Base-by-base conservation (phyloP, 2,888 invertebrate genomes). In the Ctena decussata region DNA sequence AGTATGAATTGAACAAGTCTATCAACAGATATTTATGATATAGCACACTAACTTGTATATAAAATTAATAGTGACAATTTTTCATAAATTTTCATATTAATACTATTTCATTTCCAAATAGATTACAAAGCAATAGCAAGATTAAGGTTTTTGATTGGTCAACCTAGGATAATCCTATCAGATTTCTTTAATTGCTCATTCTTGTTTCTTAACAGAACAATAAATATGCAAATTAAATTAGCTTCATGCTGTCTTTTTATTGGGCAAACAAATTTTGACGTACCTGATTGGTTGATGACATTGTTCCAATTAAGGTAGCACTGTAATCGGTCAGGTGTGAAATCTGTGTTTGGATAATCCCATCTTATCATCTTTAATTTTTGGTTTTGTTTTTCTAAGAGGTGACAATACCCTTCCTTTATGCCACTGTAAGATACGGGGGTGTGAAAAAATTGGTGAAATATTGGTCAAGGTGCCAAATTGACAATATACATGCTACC, bases 401-500 rank as follows among this genome's bases (percentile, higher is more conserved):
- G 35, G 65, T 65, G 65, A 65, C 65, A 65, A 65, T 65, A 65
- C 65, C 65, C 65, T 65, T 35, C 65, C 65, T 65, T 65, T n/a
- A 65, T 65, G 65, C 65, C 65, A 65, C 65, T 35, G 65, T 65
- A 12, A 24, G 30, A 57, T 57, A 57, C 27, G 27, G 30, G 30
- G 12, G 30, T 12, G 35, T 65, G 35, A 35, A 65, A 32, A 2
- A n/a, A n/a, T 53, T 41, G 12, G 65, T 32, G 35, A 65, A 65
- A 35, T 65, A 35, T 65, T 65, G 35, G 65, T 35, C 32, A 18
- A 11, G 57, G 65, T 73, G 65, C 65, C 44, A 79, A 27, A 32
- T 27, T 73, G 79, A 79, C 79, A 79, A 65, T 79, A 79, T 41
- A 79, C 79, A 79, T 65, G 3, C 21, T 35, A 65, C 32, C 32